phyloP scores from a whole-genome alignment of 2,113 vertebrate genomes.

The Amia ocellicauda region DNA sequence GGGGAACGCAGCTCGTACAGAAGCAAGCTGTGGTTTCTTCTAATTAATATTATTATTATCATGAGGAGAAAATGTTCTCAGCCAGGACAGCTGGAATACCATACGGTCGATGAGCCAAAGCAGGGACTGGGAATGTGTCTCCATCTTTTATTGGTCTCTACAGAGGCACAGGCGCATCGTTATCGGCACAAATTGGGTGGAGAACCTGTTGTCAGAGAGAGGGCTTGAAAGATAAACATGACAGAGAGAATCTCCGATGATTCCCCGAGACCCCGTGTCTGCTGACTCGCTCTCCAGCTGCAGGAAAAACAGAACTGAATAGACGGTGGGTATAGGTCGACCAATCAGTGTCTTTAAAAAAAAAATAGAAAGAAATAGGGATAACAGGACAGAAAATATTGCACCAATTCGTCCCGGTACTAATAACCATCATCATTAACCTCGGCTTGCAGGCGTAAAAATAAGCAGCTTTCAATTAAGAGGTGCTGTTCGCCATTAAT shows the following conservation, averaged over 20 bases:
- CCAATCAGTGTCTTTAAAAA: neutral
- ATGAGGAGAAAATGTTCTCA: too few species aligned
- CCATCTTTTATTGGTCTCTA: too few species aligned
- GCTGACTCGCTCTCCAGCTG: neutral
- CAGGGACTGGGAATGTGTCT: too few species aligned
- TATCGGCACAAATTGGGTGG: too few species aligned
- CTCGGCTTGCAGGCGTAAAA: constrained; percentile 1
- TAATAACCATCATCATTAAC: constrained; percentile 19
- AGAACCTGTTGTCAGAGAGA: neutral
- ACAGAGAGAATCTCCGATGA: neutral
- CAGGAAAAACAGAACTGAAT: neutral
- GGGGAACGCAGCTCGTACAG: too few species aligned
- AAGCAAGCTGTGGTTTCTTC: too few species aligned
- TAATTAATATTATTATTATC: too few species aligned
- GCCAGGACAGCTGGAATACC: too few species aligned
- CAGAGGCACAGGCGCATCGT: too few species aligned
- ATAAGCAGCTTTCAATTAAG: constrained; percentile 35
- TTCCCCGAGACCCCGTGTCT: neutral
- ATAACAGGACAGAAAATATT: neutral
- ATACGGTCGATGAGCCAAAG: too few species aligned
- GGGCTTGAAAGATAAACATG: constrained; percentile 1
- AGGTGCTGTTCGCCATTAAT: constrained; percentile 35
- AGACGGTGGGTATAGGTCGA: neutral
- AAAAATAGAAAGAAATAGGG: neutral
- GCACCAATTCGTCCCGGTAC: neutral